These are phyloP conservation scores for Entomobrya multifasciata DNA, from an alignment of 2,888 invertebrate species.

Conservation along the genomic window DNA sequence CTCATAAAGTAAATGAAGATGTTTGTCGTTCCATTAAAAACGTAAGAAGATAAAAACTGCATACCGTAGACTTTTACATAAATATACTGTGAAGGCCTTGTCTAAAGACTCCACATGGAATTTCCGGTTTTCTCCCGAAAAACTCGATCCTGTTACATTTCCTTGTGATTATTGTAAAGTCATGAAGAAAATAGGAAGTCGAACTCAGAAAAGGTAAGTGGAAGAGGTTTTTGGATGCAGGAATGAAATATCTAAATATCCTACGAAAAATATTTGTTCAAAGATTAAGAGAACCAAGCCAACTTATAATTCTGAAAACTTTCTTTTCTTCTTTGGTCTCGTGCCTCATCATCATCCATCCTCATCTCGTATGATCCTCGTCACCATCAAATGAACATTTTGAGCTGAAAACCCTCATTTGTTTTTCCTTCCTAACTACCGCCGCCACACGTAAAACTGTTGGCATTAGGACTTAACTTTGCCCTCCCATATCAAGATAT, in stretches of 20 bases:
- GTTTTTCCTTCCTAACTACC: conserved; percentile 29
- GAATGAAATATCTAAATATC: not conserved
- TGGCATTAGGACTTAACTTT: too few species aligned
- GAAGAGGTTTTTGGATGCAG: too few species aligned
- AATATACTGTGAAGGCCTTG: too few species aligned
- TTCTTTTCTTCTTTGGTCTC: not conserved
- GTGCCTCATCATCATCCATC: not conserved
- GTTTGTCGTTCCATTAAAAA: not conserved
- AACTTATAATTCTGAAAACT: too few species aligned
- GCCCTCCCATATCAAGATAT: too few species aligned
- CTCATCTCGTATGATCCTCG: not conserved
- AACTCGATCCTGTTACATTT: too few species aligned
- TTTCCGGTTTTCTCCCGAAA: too few species aligned
- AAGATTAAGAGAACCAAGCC: not conserved
- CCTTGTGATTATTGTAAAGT: too few species aligned
- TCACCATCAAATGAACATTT: conserved; percentile 18
- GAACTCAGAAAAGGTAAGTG: too few species aligned
- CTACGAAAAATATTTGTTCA: conserved; percentile 14
- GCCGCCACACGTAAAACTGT: too few species aligned
- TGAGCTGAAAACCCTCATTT: conserved; percentile 19
- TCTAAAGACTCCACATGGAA: not conserved
- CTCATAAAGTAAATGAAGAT: not conserved
- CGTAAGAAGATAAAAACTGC: not conserved
- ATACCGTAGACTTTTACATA: too few species aligned
- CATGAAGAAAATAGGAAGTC: too few species aligned